phyloP scores from a whole-genome alignment of 2,888 invertebrate species.

The Rapana venosa region DNA sequence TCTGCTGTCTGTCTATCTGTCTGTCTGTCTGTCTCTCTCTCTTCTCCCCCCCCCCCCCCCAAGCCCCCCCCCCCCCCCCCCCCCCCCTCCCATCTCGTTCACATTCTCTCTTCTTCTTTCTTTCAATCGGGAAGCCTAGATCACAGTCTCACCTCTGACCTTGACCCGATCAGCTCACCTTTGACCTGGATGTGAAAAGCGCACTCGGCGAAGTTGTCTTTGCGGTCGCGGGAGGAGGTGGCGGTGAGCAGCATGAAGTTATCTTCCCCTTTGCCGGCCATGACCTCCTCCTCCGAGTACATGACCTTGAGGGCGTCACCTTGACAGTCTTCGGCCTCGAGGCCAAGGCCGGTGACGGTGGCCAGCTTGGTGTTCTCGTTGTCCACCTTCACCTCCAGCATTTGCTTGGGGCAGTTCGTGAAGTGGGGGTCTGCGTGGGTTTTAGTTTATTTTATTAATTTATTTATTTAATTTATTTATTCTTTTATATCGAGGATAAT shows the following conservation, averaged over 20 bases:
- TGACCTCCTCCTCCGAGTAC: not conserved
- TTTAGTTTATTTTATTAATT: not conserved
- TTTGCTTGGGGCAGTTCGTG: slow-evolving; percentile 36
- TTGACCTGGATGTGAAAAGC: slow-evolving; percentile 41
- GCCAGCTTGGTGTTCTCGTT: not conserved
- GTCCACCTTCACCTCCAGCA: slow-evolving; percentile 31
- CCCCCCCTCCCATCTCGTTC: too few species aligned
- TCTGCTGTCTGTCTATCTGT: too few species aligned
- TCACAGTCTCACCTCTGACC: not conserved
- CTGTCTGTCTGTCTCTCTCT: too few species aligned
- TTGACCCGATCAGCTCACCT: not conserved
- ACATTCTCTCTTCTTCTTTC: too few species aligned
- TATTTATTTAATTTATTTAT: not conserved
- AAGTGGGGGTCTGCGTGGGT: slow-evolving; percentile 33
- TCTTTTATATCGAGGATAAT: not conserved
- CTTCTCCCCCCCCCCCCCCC: too few species aligned
- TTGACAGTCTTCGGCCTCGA: slow-evolving; percentile 36
- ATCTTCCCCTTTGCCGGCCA: slow-evolving; percentile 36
- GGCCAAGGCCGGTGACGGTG: not conserved
- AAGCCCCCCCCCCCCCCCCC: too few species aligned
- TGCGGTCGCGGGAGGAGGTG: slow-evolving; percentile 8
- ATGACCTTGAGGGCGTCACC: slow-evolving; percentile 22
- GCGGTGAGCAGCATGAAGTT: slow-evolving; percentile 38
- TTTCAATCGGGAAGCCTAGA: not conserved
- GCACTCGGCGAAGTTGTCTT: slow-evolving; percentile 39